phyloP scores from a whole-genome alignment of 2,797 vertebrate species.

The Alfaro cultratus region DNA sequence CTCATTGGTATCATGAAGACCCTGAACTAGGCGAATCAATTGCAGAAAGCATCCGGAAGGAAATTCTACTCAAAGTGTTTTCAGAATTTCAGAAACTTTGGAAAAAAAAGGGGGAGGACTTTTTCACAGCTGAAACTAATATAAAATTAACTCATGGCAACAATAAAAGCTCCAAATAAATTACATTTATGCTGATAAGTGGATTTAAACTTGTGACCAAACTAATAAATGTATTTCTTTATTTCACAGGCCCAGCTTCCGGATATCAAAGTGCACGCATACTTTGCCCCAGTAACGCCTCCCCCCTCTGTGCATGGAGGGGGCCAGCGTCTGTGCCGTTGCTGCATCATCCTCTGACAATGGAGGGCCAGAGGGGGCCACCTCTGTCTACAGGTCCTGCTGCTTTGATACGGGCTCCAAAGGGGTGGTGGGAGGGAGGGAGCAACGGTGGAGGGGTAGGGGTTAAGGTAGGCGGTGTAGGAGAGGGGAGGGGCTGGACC shows the following conservation, averaged over 20 bases:
- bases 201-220: not conserved
- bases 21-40: too few relatives aligned
- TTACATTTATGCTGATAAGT: not conserved
- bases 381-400: slow-evolving; percentile 82
- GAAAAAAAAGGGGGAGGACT: too few relatives aligned
- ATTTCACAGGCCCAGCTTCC: slow-evolving; percentile 88
- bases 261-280: slow-evolving; percentile 92
- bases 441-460: not conserved
- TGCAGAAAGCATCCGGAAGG: too few relatives aligned
- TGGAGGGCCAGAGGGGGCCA: slow-evolving; percentile 76
- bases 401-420: slow-evolving; percentile 71
- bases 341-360: slow-evolving; percentile 92
- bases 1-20: too few relatives aligned
- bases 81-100: too few relatives aligned
- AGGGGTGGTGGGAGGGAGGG: slow-evolving; percentile 10
- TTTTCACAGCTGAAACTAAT: too few relatives aligned
- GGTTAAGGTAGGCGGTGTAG: slow-evolving; percentile 43
- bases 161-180: not conserved
- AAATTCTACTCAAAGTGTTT: too few relatives aligned
- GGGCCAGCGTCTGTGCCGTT: slow-evolving; percentile 90
- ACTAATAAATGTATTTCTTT: slow-evolving; percentile 16
- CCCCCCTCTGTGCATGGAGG: slow-evolving; percentile 89
- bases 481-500: slow-evolving; percentile 76
- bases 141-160: too few relatives aligned
- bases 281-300: slow-evolving; percentile 92